phyloP scores from a whole-genome alignment of 1,140 invertebrate genomes.

The Sinella curviseta region DNA sequence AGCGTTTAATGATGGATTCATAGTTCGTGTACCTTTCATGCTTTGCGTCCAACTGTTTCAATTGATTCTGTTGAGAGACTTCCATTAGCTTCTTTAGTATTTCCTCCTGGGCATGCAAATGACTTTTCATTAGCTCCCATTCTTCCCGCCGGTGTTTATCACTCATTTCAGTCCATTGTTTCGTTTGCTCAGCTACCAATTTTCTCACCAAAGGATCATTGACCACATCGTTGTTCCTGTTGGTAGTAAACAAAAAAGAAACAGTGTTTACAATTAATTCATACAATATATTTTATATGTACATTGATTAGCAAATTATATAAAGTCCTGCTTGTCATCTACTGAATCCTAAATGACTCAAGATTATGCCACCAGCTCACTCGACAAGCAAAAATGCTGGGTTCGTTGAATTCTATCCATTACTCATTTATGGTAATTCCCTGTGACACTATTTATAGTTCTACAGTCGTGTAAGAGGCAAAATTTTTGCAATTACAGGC shows the following conservation, averaged over 20 bases:
- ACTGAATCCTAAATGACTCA: not conserved
- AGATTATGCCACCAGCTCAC: not conserved
- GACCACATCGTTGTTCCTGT: constrained; percentile 76
- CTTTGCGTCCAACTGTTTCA: constrained; percentile 84
- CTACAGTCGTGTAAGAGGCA: no score
- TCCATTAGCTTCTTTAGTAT: constrained; percentile 83
- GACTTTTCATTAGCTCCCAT: constrained; percentile 74
- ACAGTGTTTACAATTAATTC: not conserved
- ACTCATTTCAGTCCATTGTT: constrained; percentile 90
- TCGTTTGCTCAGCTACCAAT: constrained; percentile 83
- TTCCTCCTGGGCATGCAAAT: constrained; percentile 81
- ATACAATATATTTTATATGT: not conserved
- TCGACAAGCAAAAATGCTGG: no score
- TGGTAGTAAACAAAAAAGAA: constrained; percentile 49
- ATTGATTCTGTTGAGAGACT: constrained; percentile 77
- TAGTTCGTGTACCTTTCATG: constrained; percentile 73
- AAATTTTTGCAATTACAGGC: no score
- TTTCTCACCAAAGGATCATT: constrained; percentile 76
- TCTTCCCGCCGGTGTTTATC: constrained; percentile 87
- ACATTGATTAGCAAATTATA: not conserved
- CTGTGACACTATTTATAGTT: no score
- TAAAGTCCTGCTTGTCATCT: not conserved
- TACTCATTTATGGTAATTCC: no score
- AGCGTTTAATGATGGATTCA: not conserved
- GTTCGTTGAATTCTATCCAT: no score